Percentiles rank a stretch among this genome's conserved stretches.
phyloP scores from a whole-genome alignment of 2,888 invertebrate species.

The Hirtodrosophila histrioides region DNA sequence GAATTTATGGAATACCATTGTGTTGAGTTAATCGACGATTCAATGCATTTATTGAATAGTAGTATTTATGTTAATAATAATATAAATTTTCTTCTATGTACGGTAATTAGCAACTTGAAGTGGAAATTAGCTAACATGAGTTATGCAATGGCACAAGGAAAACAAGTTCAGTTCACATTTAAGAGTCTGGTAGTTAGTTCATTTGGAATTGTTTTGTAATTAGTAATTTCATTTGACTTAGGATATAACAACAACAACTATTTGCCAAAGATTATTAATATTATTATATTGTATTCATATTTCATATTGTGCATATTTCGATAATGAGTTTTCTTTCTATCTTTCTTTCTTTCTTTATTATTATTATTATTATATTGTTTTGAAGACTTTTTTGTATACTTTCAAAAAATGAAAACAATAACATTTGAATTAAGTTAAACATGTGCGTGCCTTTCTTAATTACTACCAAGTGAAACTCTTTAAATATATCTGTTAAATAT shows the following conservation, averaged over 20 bases:
- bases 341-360: no score
- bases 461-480: conserved; percentile 32
- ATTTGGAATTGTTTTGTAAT: conserved; percentile 3
- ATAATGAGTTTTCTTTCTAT: no score
- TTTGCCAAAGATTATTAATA: conserved; percentile 26
- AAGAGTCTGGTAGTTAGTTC: conserved; percentile 21
- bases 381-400: no score
- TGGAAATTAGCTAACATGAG: conserved; percentile 20
- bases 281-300: no score
- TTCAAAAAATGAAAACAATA: no score
- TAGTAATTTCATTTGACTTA: conserved; percentile 19
- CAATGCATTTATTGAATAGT: conserved; percentile 9
- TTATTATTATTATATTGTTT: conserved; percentile 11
- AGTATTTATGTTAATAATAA: not conserved
- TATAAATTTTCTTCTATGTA: conserved; percentile 1
- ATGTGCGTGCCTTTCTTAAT: conserved; percentile 27
- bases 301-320: conserved; percentile 36
- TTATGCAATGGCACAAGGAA: conserved; percentile 43
- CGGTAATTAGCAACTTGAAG: conserved; percentile 1
- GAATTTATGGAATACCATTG: conserved; percentile 15
- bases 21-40: conserved; percentile 4
- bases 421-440: no score
- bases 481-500: conserved; percentile 4
- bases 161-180: conserved; percentile 48
- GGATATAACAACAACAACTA: conserved; percentile 13